Evolutionary conservation across 2,888 invertebrate species (phyloP), one percentile per base, ranked within the genome.

Genomic region (Drosophila formosana): DNA sequence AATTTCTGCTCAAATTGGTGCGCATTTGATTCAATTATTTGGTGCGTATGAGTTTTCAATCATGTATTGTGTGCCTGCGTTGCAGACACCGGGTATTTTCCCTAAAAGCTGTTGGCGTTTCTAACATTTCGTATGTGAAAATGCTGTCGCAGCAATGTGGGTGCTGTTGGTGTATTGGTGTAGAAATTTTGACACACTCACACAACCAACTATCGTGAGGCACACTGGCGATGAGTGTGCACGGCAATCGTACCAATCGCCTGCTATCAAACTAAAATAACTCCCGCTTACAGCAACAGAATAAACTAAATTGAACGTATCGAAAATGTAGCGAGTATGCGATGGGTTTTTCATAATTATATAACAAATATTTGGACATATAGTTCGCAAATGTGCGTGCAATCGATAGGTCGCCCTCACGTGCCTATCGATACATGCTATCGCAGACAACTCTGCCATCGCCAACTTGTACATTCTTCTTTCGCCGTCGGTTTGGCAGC

Each of bases 31-130:
- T 75, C 66, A 75, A 76, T 78, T 75, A 80, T 70, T 79, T 85
- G 90, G 91, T 90, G 84, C 82, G 90, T 91, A 91, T 87, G 50
- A 60, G 57, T 53, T 57, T 70, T 62, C 32, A 50, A 66, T 78
- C 34, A 70, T 63, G 62, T 58, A 62, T 66, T 56, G 26, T 67
- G 43, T 30, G 52, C 11, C 26, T 34, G 7, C 46, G 8, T 30
- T 58, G 50, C 11, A 64, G 1, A 66, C 72, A 58, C 26, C 49
- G 18, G 34, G 25, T 39, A 71, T 67, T 64, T 74, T 45, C 8
- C 18, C 43, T 6, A 69, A 80, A 80, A 73, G 50, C 68, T 75
- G 71, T 55, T 69, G 55, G 72, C 66, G 26, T 69, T 75, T 60
- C 66, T 69, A 63, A 46, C 32, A 46, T 56, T 61, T 62, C 23